A percentile compares a stretch with the other conserved stretches of the same genome.
Evolutionary conservation across 64 coral and sea anemone genomes (phyloP).

Genomic region (Montipora capricornis): DNA sequence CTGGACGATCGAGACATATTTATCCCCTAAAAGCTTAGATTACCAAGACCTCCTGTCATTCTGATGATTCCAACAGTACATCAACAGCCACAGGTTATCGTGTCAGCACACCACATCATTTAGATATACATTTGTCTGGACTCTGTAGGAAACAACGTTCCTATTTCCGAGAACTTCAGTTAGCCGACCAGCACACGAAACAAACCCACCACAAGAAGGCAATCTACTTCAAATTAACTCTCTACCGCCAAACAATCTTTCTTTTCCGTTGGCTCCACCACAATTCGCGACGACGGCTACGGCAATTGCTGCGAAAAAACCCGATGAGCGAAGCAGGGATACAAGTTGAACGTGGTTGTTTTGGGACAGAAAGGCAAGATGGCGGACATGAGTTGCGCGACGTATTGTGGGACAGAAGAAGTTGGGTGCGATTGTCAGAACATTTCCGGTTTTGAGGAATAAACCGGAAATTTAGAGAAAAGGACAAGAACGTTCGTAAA

Average conservation of each 20-base stretch:
- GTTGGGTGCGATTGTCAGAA: conserved; percentile 60
- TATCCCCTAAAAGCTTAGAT: background rate
- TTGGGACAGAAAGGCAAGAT: conserved; percentile 65
- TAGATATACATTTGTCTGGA: conserved; percentile 11
- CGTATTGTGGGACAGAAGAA: conserved; percentile 52
- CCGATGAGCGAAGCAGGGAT: conserved; percentile 61
- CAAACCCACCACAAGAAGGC: background rate
- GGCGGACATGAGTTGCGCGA: conserved; percentile 60
- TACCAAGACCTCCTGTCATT: conserved; percentile 49
- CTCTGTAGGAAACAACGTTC: background rate
- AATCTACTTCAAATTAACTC: background rate
- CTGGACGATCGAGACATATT: conserved; percentile 88
- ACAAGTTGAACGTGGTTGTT: conserved; percentile 62
- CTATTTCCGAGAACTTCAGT: conserved; percentile 16
- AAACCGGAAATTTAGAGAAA: conserved; percentile 56
- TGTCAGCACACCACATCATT: background rate
- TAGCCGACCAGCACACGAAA: background rate
- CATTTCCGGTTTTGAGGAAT: conserved; percentile 59
- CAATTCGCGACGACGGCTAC: background rate
- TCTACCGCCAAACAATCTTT: background rate
- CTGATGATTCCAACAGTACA: conserved; percentile 11
- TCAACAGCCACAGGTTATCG: conserved; percentile 12
- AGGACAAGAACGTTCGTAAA: background rate
- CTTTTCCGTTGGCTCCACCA: background rate
- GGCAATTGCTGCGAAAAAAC: conserved; percentile 50